These are phyloP conservation scores for Oryzias melastigma DNA, from an alignment of 2,113 vertebrate species.

Conservation along the genomic window DNA sequence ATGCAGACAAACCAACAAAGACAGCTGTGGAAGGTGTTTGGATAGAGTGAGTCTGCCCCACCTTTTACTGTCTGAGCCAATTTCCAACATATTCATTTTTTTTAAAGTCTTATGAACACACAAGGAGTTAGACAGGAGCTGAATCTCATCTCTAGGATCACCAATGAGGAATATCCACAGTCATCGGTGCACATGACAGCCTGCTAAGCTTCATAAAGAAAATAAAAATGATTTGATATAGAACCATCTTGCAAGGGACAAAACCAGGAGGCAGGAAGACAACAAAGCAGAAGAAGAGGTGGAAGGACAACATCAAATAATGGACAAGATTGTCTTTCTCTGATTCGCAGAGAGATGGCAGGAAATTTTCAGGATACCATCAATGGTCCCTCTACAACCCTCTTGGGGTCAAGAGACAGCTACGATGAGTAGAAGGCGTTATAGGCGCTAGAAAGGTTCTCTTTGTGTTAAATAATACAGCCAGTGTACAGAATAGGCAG, in stretches of 20 bases:
- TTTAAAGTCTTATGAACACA: constrained; percentile 40
- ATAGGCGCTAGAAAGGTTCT: constrained; percentile 7
- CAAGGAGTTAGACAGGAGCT: constrained; percentile 20
- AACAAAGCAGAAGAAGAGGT: no score
- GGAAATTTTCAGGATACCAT: no score
- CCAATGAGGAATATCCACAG: no score
- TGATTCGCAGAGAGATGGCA: no score
- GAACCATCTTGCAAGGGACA: no score
- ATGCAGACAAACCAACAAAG: constrained; percentile 4
- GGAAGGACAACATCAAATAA: no score
- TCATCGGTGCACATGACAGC: no score
- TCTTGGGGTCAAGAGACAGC: not conserved
- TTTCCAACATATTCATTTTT: constrained; percentile 45
- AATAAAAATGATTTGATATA: no score
- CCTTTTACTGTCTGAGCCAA: constrained; percentile 27
- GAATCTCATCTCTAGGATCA: not conserved
- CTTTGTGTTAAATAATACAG: constrained; percentile 20
- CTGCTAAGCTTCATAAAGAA: no score
- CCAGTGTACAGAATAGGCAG: constrained; percentile 9
- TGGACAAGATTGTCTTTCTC: no score
- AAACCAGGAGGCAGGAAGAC: no score
- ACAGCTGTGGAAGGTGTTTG: constrained; percentile 24
- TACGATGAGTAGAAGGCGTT: constrained; percentile 26
- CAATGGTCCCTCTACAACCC: no score
- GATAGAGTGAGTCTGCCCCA: constrained; percentile 23